Percentiles rank a stretch among this genome's conserved stretches.
These are phyloP conservation scores for Amaurobius ferox DNA, from an alignment of 2,888 invertebrate genomes.

Conservation along the genomic window DNA sequence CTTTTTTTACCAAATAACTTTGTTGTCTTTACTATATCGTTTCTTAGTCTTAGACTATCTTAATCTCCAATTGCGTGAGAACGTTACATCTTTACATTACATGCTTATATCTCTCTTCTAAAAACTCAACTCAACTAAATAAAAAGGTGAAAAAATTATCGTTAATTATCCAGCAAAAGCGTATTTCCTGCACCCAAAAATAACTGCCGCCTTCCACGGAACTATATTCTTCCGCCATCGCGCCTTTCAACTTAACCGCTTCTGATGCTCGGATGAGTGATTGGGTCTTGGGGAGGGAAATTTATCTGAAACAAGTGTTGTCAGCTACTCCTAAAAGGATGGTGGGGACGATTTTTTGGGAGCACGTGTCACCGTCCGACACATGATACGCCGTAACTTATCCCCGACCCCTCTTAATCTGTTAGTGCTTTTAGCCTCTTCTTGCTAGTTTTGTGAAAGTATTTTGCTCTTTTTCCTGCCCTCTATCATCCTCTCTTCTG, in stretches of 20 bases:
- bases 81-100: not conserved
- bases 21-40: too few species aligned
- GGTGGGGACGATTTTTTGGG: conserved; percentile 67
- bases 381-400: conserved; percentile 68
- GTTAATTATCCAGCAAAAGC: conserved; percentile 61
- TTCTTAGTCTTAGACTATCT: not conserved
- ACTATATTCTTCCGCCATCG: conserved; percentile 46
- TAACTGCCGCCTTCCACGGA: conserved; percentile 41
- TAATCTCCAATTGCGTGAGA: conserved; percentile 9
- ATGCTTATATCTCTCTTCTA: not conserved
- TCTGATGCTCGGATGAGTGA: conserved; percentile 54
- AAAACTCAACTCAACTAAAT: conserved; percentile 21
- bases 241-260: conserved; percentile 59
- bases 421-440: conserved; percentile 49
- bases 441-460: conserved; percentile 33
- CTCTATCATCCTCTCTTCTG: not conserved
- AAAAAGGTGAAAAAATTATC: conserved; percentile 47
- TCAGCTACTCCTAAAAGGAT: conserved; percentile 69
- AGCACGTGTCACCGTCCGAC: conserved; percentile 64
- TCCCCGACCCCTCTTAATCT: conserved; percentile 58
- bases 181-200: conserved; percentile 53
- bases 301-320: conserved; percentile 72
- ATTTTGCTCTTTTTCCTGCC: conserved; percentile 28
- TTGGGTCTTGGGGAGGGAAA: conserved; percentile 47
- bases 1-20: too few species aligned